Evolutionary conservation across 2,888 invertebrate genomes (phyloP).

Genomic region (Stenolophus ochropezus): DNA sequence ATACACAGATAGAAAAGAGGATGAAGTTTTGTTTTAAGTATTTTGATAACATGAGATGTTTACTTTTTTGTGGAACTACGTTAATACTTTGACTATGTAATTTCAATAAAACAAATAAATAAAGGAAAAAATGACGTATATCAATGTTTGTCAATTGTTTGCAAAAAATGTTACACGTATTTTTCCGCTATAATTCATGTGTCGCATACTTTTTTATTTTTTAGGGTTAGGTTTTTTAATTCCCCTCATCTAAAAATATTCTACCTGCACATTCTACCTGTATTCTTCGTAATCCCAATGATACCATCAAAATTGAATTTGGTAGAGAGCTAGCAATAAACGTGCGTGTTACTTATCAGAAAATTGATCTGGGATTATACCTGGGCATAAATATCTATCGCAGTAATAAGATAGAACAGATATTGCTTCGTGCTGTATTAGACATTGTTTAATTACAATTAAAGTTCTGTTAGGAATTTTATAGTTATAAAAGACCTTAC

Average conservation of each 20-base stretch:
- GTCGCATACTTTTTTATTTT: neutral
- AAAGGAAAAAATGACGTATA: too few species aligned
- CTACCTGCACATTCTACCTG: conserved; percentile 12
- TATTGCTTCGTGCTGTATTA: conserved; percentile 24
- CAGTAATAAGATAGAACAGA: conserved; percentile 18
- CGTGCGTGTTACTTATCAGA: conserved; percentile 20
- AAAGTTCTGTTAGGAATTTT: conserved; percentile 24
- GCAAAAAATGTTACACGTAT: neutral
- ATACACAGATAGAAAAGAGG: neutral
- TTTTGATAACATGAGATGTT: too few species aligned
- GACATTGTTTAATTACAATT: conserved; percentile 37
- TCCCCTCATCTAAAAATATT: neutral
- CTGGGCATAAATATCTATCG: conserved; percentile 31
- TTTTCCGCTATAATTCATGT: neutral
- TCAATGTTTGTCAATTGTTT: neutral
- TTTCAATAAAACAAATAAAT: too few species aligned
- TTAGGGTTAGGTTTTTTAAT: neutral
- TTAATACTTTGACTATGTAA: too few species aligned
- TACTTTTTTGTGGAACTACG: too few species aligned
- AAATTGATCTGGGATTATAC: conserved; percentile 36
- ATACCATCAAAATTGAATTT: conserved; percentile 20
- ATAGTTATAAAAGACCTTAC: neutral
- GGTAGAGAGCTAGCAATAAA: conserved; percentile 19
- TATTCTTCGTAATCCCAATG: conserved; percentile 12
- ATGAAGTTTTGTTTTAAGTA: too few species aligned